Evolutionary conservation across 2,888 invertebrate genomes (phyloP), one percentile per base, ranked within the genome.

Genomic region (Listrodromus nycthemerus): DNA sequence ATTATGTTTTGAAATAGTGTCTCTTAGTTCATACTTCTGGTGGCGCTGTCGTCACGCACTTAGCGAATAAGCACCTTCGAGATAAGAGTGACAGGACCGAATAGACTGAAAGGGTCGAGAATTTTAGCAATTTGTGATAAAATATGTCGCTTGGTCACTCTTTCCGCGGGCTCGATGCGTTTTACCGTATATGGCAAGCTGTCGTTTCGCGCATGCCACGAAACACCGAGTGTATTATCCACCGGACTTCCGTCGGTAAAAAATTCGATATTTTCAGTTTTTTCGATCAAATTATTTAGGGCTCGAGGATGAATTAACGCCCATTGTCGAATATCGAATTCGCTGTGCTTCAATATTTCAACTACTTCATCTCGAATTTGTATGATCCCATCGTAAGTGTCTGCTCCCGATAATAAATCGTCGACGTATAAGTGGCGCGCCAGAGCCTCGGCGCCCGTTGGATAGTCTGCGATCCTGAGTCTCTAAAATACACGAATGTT

Each of bases 381-480:
- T 8, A 63, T n/a, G 1, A 74, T 74, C 1, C 65, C 45, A 7
- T 80, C 80, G 1, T 63, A 10, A 1, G 65, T 75, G 8, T 52
- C 2, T 0, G 84, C 85, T 8, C 88, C 88, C 0, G 87, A 79
- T 8, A 89, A 27, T 0, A 89, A 48, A 75, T 91, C 90, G 63
- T 91, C 90, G 3, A 91, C 87, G 65, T 91, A 91, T 8, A 89
- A 82, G 52, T 89, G 86, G 3, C 74, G 52, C 10, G n/a, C 55
- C 4, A 88, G 8, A 4, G 67, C 61, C 21, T 61, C n/a, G 0
- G 86, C 70, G 4, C 88, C 87, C 0, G 52, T 6, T 7, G 89
- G 87, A 37, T 6, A 37, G 7, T 37, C 37, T 7, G 37, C 37
- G 76, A n/a, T n/a, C n/a, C n/a, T n/a, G n/a, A n/a, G n/a, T n/a